These are phyloP conservation scores for Chrysemys picta DNA, from an alignment of 2,113 vertebrate genomes.

Conservation along the genomic window DNA sequence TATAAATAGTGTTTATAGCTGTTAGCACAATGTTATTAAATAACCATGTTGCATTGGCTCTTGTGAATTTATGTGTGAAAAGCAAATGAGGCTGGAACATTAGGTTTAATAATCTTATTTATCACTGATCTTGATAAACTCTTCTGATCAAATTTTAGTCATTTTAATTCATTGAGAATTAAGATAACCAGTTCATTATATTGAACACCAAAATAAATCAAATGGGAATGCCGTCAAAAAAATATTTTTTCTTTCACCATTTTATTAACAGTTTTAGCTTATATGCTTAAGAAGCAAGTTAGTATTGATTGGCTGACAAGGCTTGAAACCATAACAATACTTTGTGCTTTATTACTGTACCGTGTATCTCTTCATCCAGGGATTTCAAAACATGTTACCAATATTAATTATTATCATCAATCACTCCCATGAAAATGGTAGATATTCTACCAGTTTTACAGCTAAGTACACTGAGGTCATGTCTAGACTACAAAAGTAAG, in stretches of 20 bases:
- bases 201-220: conserved; percentile 41
- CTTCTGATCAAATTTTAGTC: conserved; percentile 38
- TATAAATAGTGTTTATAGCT: conserved; percentile 37
- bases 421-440: background rate
- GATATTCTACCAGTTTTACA: background rate
- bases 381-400: background rate
- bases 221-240: background rate
- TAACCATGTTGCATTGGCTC: background rate
- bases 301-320: background rate
- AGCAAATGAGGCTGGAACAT: conserved; percentile 48
- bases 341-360: background rate
- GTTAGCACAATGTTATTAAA: conserved; percentile 35
- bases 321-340: background rate
- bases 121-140: conserved; percentile 44
- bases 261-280: background rate
- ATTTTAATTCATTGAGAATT: conserved; percentile 32
- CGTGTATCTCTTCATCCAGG: background rate
- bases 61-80: conserved; percentile 39
- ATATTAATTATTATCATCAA: background rate
- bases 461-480: background rate
- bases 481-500: background rate
- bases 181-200: conserved; percentile 42
- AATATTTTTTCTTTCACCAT: conserved; percentile 3
- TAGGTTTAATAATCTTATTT: conserved; percentile 62
- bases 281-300: background rate